phyloP scores from a whole-genome alignment of 2,888 invertebrate species.

The Sphaeridia pumilis region DNA sequence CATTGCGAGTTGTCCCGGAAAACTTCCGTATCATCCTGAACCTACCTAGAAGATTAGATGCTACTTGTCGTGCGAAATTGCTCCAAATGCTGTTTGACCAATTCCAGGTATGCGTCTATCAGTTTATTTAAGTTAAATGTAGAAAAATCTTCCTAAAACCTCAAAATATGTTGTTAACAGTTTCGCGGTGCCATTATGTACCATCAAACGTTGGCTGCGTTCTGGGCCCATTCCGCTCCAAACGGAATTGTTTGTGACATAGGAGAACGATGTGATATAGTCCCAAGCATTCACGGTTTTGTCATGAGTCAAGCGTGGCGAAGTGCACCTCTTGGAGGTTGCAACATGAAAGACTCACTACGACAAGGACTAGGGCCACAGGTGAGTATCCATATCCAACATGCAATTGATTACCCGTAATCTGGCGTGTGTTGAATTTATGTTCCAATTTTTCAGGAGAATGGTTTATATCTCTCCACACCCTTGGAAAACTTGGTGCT shows the following conservation, averaged over 20 bases:
- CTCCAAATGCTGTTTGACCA: slow-evolving; percentile 41
- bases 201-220: slow-evolving; percentile 46
- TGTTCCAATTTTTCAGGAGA: slow-evolving; percentile 23
- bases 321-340: slow-evolving; percentile 26
- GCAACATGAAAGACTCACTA: slow-evolving; percentile 33
- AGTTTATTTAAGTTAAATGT: not conserved
- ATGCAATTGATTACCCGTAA: not conserved
- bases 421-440: not conserved
- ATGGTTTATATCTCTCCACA: slow-evolving; percentile 35
- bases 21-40: slow-evolving; percentile 42
- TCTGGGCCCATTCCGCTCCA: slow-evolving; percentile 48
- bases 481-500: slow-evolving; percentile 35
- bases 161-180: slow-evolving; percentile 15
- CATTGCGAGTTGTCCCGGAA: slow-evolving; percentile 43
- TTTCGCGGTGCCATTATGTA: slow-evolving; percentile 33
- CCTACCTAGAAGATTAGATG: slow-evolving; percentile 41
- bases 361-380: slow-evolving; percentile 35
- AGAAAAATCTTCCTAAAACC: not conserved
- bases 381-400: slow-evolving; percentile 11
- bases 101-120: slow-evolving; percentile 37
- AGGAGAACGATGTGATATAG: slow-evolving; percentile 43
- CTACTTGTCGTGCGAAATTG: slow-evolving; percentile 41
- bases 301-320: slow-evolving; percentile 34
- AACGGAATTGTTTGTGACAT: slow-evolving; percentile 50
- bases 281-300: slow-evolving; percentile 35